These are phyloP conservation scores for Drosophila kepulauana DNA, from an alignment of 1,140 invertebrate species.

Conservation along the genomic window DNA sequence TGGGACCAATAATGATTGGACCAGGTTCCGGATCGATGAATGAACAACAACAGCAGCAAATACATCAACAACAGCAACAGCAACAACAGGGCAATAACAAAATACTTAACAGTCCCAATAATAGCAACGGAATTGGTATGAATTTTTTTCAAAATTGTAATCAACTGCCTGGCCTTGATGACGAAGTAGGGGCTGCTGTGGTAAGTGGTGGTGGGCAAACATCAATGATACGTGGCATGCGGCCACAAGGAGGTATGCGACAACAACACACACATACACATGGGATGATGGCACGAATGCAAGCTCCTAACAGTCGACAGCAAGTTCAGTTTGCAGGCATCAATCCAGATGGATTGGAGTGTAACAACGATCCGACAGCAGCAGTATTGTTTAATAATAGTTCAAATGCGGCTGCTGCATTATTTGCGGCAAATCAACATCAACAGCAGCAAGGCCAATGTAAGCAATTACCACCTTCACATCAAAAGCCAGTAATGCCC, in stretches of 20 bases:
- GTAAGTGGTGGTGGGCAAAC: constrained; percentile 79
- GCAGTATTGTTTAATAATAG: constrained; percentile 53
- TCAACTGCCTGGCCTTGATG: constrained; percentile 79
- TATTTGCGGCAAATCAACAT: constrained; percentile 50
- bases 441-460: constrained; percentile 43
- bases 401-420: constrained; percentile 6
- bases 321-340: constrained; percentile 55
- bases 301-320: constrained; percentile 48
- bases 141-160: constrained; percentile 85
- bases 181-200: constrained; percentile 45
- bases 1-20: constrained; percentile 54
- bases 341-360: constrained; percentile 61
- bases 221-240: constrained; percentile 75
- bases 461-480: constrained; percentile 37
- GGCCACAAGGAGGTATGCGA: constrained; percentile 64
- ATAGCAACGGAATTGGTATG: constrained; percentile 47
- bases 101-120: constrained; percentile 51
- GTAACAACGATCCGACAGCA: constrained; percentile 50
- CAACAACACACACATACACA: constrained; percentile 50
- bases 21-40: constrained; percentile 75
- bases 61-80: constrained; percentile 21
- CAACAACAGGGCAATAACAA: constrained; percentile 55
- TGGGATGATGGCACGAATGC: constrained; percentile 53
- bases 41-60: constrained; percentile 28
- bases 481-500: constrained; percentile 52